Evolutionary conservation across 2,113 vertebrate species (phyloP), one percentile per base, ranked within the genome.

Genomic region (Oriolus oriolus): DNA sequence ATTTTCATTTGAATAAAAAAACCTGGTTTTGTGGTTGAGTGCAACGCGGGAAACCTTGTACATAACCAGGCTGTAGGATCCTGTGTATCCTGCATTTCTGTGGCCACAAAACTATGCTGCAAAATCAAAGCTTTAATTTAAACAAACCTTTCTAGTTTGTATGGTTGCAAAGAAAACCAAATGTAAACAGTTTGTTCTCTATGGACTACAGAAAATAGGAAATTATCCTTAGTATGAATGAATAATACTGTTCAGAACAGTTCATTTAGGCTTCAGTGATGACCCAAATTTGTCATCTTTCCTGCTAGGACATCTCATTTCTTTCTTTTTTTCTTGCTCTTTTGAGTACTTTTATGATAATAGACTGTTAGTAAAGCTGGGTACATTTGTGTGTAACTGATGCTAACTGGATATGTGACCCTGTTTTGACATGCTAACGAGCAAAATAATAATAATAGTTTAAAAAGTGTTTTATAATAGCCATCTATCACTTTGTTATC

Each of bases 51-150:
- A 84, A 65, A 42, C 24, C 30, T 87, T 41, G n/a, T 52, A 28
- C 17, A 4, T 63, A 69, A 42, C 22, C 16, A 50, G 39, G 49
- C 70, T 47, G 22, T 45, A 85, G 50, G 30, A 77, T 89, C 45
- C 59, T 73, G 31, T 79, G 13, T 63, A 6, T 89, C 45, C 59
- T 95, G 54, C 30, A 13, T 15, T 95, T 90, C 56, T 81, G 84
- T 90, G 82, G 54, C 84, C 75, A 37, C 93, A 77, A 77, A 87
- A 61, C 45, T 73, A 12, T 76, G 74, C 50, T 91, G 28, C 54
- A 74, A 61, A 80, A 86, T 93, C 64, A 45, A 89, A 95, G 91
- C 84, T 68, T 96, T 89, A 85, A 82, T 82, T 93, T 90, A 85
- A 89, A 92, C 69, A 94, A 91, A 86, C 59, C 42, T 87, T 93